Evolutionary conservation across 1,140 invertebrate genomes (phyloP).

Genomic region (Calosoma granatense): DNA sequence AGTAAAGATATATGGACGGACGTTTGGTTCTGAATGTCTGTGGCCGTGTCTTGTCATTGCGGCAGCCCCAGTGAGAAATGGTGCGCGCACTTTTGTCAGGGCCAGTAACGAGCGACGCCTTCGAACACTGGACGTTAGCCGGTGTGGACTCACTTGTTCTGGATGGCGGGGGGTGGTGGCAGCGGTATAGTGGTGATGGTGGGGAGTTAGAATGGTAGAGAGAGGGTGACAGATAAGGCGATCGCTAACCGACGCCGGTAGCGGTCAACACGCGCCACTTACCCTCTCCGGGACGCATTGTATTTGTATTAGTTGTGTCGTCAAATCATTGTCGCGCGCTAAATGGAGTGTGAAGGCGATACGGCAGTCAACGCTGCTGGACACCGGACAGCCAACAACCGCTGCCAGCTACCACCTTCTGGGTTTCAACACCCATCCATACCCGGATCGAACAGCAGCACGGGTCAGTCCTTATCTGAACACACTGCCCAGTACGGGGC

Average conservation of each 20-base stretch:
- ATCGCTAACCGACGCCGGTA: background rate
- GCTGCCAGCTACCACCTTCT: background rate
- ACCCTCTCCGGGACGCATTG: constrained; percentile 2
- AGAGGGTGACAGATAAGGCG: background rate
- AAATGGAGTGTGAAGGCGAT: constrained; percentile 7
- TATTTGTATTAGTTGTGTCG: constrained; percentile 8
- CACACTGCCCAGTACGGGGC: no score
- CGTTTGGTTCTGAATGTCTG: background rate
- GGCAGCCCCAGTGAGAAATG: background rate
- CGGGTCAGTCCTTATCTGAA: no score
- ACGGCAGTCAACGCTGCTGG: background rate
- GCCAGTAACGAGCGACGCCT: background rate
- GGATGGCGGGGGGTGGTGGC: background rate
- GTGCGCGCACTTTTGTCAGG: background rate
- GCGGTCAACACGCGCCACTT: background rate
- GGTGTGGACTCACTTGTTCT: no score
- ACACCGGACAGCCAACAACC: background rate
- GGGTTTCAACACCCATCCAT: no score
- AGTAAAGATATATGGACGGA: background rate
- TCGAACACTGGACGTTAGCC: background rate
- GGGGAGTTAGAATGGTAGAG: background rate
- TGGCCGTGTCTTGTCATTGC: background rate
- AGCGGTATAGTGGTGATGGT: background rate
- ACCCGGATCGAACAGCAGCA: no score
- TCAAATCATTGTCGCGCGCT: background rate